These are phyloP conservation scores for Huso huso DNA, from an alignment of 2,797 vertebrate species.

Conservation along the genomic window DNA sequence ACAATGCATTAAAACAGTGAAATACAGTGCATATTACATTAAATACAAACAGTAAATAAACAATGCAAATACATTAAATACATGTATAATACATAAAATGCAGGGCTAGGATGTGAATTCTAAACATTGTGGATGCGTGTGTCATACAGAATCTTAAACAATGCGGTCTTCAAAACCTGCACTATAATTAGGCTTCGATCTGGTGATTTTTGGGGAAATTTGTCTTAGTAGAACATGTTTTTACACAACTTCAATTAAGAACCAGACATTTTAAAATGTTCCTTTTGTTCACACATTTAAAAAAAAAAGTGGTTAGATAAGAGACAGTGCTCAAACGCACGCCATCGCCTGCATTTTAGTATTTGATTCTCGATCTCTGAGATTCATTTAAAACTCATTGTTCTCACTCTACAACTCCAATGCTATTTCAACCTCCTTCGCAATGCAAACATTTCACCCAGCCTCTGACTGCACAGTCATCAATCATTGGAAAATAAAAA, in stretches of 20 bases:
- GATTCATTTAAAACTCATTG: conserved; percentile 73
- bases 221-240: conserved; percentile 19
- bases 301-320: conserved; percentile 58
- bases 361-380: conserved; percentile 65
- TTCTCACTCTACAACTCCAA: conserved; percentile 51
- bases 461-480: conserved; percentile 21
- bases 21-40: too few species aligned
- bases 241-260: conserved; percentile 54
- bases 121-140: too few species aligned
- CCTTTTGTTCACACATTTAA: conserved; percentile 61
- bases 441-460: conserved; percentile 16
- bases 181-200: too few species aligned
- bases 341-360: conserved; percentile 54
- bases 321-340: conserved; percentile 34
- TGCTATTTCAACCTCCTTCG: conserved; percentile 41
- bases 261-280: conserved; percentile 56
- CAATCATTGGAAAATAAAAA: conserved; percentile 51
- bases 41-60: too few species aligned
- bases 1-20: too few species aligned
- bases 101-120: too few species aligned
- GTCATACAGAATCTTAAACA: too few species aligned
- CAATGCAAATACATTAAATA: too few species aligned
- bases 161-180: too few species aligned
- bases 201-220: too few species aligned
- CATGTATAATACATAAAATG: too few species aligned